A percentile compares a stretch with the other conserved stretches of the same genome.
phyloP scores from a whole-genome alignment of 2,888 invertebrate species.

The Idaea dimidiata region DNA sequence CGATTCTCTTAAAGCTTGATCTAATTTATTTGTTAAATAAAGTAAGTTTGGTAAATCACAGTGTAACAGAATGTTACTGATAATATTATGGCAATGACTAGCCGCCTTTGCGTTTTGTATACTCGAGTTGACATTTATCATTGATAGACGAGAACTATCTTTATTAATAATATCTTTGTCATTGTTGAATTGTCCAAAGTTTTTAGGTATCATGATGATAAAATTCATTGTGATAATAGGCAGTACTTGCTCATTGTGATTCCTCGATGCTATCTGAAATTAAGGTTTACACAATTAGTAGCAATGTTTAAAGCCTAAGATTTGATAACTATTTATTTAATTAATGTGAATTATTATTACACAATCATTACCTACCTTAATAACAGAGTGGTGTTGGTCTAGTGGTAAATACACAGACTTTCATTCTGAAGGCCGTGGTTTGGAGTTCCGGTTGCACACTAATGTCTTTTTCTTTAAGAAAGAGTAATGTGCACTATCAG shows the following conservation, averaged over 20 bases:
- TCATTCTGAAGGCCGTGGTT: too few species aligned
- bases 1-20: conserved; percentile 79
- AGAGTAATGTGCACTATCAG: too few species aligned
- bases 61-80: conserved; percentile 67
- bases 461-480: too few species aligned
- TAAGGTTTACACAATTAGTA: conserved; percentile 8
- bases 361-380: too few species aligned
- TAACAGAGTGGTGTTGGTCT: too few species aligned
- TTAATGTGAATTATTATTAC: too few species aligned
- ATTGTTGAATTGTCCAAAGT: conserved; percentile 43
- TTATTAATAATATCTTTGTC: conserved; percentile 23
- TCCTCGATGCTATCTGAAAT: conserved; percentile 62
- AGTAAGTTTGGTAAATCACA: conserved; percentile 80
- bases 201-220: conserved; percentile 58
- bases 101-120: conserved; percentile 66
- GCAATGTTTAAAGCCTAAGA: background rate
- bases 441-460: too few species aligned
- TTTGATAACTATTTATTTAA: background rate
- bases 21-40: conserved; percentile 75
- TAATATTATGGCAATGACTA: conserved; percentile 66
- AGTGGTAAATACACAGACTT: too few species aligned
- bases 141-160: conserved; percentile 24
- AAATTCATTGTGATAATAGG: conserved; percentile 67
- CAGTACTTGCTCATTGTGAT: conserved; percentile 50
- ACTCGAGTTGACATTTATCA: conserved; percentile 44